These are phyloP conservation scores for Eupleurogrammus muticus DNA, from an alignment of 2,797 vertebrate genomes.

Conservation along the genomic window DNA sequence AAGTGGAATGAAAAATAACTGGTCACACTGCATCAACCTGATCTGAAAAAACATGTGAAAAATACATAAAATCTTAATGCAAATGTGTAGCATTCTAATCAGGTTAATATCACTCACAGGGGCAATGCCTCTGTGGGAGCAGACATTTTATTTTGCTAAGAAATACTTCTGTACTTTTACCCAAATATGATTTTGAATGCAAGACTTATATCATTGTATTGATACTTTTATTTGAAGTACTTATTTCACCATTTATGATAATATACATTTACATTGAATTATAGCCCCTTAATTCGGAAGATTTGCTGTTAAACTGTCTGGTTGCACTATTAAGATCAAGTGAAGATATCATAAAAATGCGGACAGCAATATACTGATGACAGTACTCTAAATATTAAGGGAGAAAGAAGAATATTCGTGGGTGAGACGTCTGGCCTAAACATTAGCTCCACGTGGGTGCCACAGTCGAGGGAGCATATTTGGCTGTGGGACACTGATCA, in stretches of 20 bases:
- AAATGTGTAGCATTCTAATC: too few relatives aligned
- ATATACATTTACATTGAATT: background rate
- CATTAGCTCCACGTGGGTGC: constrained; percentile 19
- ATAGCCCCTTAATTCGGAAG: background rate
- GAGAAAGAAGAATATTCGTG: constrained; percentile 9
- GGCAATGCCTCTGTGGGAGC: too few relatives aligned
- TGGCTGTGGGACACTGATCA: constrained; percentile 45
- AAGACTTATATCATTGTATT: too few relatives aligned
- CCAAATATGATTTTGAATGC: too few relatives aligned
- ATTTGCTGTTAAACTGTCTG: constrained; percentile 2
- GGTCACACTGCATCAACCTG: constrained; percentile 7
- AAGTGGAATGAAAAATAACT: background rate
- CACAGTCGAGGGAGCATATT: constrained; percentile 38
- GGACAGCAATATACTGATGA: constrained; percentile 20
- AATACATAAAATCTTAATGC: too few relatives aligned
- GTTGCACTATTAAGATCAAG: constrained; percentile 14
- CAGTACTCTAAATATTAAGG: constrained; percentile 18
- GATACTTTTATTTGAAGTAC: too few relatives aligned
- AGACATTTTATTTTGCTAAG: too few relatives aligned
- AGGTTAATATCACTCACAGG: too few relatives aligned
- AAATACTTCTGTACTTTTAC: too few relatives aligned
- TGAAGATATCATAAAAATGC: constrained; percentile 18
- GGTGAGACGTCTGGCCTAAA: constrained; percentile 16
- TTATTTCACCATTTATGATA: too few relatives aligned
- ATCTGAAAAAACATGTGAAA: constrained; percentile 4